Percentiles rank a stretch among this genome's conserved stretches.
Conservation (phyloP, 2,888 invertebrate genomes). For the Lottia scabra region DNA sequence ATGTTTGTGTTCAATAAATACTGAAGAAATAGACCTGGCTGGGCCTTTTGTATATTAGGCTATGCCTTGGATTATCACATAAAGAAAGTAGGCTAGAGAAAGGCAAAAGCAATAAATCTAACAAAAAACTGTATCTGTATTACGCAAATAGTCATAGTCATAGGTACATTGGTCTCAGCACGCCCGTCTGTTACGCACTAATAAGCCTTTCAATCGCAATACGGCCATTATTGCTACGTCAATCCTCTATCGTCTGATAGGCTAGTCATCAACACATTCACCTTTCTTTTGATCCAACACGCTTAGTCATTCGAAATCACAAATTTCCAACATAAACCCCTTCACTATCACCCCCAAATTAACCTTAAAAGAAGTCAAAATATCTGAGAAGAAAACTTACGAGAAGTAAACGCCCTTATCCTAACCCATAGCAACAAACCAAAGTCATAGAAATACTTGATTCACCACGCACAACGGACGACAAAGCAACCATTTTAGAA, state of each 20-base stretch:
- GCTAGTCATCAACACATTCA: not conserved
- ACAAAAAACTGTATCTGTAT: too few species aligned
- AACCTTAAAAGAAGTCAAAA: too few species aligned
- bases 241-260: not conserved
- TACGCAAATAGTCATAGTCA: not conserved
- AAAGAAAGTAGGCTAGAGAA: too few species aligned
- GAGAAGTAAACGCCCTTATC: too few species aligned
- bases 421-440: not conserved
- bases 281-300: not conserved
- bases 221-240: constrained; percentile 7
- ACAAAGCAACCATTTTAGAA: constrained; percentile 18
- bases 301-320: constrained; percentile 1
- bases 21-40: too few species aligned
- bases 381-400: too few species aligned
- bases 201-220: not conserved
- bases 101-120: too few species aligned
- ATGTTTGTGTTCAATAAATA: too few species aligned
- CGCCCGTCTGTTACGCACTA: constrained; percentile 3
- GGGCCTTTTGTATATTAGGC: too few species aligned
- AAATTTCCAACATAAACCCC: not conserved
- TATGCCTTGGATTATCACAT: too few species aligned
- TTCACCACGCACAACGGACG: constrained; percentile 11
- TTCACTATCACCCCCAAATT: too few species aligned
- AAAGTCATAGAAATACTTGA: not conserved
- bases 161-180: not conserved